phyloP scores from a whole-genome alignment of 2,113 vertebrate species.

The Oostethus manadensis region DNA sequence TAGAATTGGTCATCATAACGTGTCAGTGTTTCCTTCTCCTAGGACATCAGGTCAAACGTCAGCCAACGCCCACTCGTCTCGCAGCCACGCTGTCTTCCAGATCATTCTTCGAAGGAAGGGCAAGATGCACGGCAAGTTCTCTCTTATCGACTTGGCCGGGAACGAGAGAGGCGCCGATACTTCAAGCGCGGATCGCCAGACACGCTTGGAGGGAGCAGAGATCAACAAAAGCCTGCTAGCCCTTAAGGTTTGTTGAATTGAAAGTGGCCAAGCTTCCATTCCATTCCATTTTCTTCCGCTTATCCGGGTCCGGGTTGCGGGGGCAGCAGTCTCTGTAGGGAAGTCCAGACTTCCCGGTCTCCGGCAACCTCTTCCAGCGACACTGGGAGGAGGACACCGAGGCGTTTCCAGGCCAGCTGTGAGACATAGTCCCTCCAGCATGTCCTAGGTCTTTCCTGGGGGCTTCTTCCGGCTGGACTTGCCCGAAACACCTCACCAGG shows the following conservation, averaged over 20 bases:
- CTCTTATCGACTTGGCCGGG: conserved; percentile 94
- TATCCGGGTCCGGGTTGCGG: no score
- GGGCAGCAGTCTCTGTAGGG: no score
- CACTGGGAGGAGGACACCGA: no score
- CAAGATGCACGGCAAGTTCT: conserved; percentile 97
- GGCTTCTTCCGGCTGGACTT: no score
- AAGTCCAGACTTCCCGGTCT: no score
- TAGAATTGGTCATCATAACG: neutral
- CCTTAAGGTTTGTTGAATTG: conserved; percentile 80
- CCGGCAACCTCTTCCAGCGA: no score
- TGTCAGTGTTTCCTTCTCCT: conserved; percentile 4
- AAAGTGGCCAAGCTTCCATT: no score
- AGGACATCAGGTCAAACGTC: conserved; percentile 98
- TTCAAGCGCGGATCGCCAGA: conserved; percentile 93
- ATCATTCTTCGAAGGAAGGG: conserved; percentile 92
- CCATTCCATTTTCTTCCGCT: no score
- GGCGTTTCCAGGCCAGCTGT: no score
- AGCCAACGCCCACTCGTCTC: conserved; percentile 92
- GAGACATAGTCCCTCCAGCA: no score
- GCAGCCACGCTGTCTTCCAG: conserved; percentile 97
- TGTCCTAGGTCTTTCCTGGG: no score
- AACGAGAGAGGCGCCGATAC: conserved; percentile 97
- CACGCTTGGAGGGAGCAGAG: conserved; percentile 93
- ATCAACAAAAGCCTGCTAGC: conserved; percentile 99
- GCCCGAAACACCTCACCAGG: no score